These are phyloP conservation scores for Serrognathus titanus DNA, from an alignment of 2,888 invertebrate genomes.

Conservation along the genomic window DNA sequence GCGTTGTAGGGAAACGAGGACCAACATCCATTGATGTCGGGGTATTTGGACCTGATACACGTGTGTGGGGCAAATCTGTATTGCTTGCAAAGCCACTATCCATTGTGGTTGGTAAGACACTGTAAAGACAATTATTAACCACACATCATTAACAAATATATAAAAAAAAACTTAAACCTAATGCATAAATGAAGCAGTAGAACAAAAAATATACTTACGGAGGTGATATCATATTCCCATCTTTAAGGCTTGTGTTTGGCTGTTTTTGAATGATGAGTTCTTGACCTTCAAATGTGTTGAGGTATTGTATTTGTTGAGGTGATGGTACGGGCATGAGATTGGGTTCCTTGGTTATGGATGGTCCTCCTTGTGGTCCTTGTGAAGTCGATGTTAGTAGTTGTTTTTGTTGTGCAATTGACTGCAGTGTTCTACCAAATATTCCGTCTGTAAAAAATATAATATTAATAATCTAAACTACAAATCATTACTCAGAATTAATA, in stretches of 20 bases:
- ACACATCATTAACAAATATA: not conserved
- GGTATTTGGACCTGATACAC: constrained; percentile 53
- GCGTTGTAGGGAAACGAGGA: constrained; percentile 47
- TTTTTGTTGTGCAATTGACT: constrained; percentile 61
- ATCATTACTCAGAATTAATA: not conserved
- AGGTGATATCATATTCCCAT: constrained; percentile 70
- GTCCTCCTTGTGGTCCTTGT: constrained; percentile 37
- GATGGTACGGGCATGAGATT: constrained; percentile 95
- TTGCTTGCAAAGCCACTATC: constrained; percentile 48
- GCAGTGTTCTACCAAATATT: constrained; percentile 62
- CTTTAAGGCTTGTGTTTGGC: constrained; percentile 85
- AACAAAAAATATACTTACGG: constrained; percentile 57
- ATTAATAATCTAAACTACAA: too few relatives aligned
- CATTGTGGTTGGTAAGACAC: constrained; percentile 43
- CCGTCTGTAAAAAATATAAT: constrained; percentile 51
- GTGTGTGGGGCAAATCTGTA: constrained; percentile 43
- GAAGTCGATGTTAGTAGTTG: constrained; percentile 48
- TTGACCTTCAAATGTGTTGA: constrained; percentile 94
- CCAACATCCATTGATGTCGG: constrained; percentile 52
- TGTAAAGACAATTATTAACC: constrained; percentile 13
- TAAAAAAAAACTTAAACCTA: not conserved
- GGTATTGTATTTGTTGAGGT: constrained; percentile 93
- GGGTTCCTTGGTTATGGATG: constrained; percentile 66
- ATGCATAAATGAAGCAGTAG: not conserved
- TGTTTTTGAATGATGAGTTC: constrained; percentile 95